Evolutionary conservation across 2,888 invertebrate genomes (phyloP).

Genomic region (Sclerodermus sp.): DNA sequence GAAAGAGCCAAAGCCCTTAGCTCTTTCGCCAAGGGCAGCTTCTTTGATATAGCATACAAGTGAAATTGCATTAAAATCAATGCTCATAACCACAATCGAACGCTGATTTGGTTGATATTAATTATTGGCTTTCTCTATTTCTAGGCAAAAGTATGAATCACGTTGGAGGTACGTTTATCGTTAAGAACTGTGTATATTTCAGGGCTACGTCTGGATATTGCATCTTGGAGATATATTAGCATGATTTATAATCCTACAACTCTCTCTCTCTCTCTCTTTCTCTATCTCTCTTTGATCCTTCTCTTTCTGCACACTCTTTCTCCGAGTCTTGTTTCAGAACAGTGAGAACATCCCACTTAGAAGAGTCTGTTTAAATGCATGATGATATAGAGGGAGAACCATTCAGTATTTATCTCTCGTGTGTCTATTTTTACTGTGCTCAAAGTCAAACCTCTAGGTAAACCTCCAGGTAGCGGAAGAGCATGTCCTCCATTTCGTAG

Average conservation of each 20-base stretch:
- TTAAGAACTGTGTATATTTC: slow-evolving; percentile 24
- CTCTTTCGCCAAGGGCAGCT: too few species aligned
- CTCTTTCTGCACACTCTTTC: background rate
- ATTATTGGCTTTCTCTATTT: slow-evolving; percentile 47
- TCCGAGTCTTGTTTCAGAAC: slow-evolving; percentile 2
- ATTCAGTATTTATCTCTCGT: too few species aligned
- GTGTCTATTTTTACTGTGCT: too few species aligned
- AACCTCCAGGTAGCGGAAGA: too few species aligned
- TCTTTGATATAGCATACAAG: too few species aligned
- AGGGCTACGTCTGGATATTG: slow-evolving; percentile 31
- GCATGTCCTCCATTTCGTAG: too few species aligned
- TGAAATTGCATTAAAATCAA: background rate
- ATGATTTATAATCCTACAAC: slow-evolving; percentile 26
- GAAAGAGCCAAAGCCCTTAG: too few species aligned
- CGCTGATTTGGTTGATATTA: too few species aligned
- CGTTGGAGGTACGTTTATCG: slow-evolving; percentile 70
- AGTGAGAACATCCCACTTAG: too few species aligned
- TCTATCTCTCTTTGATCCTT: slow-evolving; percentile 3
- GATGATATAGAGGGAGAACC: background rate
- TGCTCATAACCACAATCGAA: too few species aligned
- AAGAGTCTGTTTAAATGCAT: slow-evolving; percentile 10
- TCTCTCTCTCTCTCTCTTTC: too few species aligned
- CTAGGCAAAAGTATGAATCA: slow-evolving; percentile 76
- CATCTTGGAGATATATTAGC: slow-evolving; percentile 33
- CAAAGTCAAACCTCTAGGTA: too few species aligned